Percentiles rank a stretch among this genome's conserved stretches.
phyloP scores from a whole-genome alignment of 2,797 vertebrate species.

The Schizopygopsis pylzovi region DNA sequence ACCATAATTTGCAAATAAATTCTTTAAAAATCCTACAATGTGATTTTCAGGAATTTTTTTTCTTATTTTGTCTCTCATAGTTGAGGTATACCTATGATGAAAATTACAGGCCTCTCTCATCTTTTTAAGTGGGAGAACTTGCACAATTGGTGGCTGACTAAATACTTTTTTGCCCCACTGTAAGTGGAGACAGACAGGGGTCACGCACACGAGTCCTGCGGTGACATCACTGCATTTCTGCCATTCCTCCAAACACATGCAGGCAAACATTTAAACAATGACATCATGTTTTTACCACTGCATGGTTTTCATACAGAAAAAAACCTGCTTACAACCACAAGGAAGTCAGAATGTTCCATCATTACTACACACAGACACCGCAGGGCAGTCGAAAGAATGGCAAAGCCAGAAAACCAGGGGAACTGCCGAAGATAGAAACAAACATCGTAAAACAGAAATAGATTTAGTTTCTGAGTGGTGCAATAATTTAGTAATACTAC shows the following conservation, averaged over 20 bases:
- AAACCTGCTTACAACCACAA: slow-evolving; percentile 3
- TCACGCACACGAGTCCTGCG: neutral
- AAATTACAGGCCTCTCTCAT: too few relatives aligned
- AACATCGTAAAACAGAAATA: neutral
- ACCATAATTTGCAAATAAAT: too few relatives aligned
- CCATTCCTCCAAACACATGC: slow-evolving; percentile 34
- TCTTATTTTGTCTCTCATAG: too few relatives aligned
- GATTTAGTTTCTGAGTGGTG: neutral
- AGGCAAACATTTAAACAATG: slow-evolving; percentile 46
- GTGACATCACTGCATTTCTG: slow-evolving; percentile 43
- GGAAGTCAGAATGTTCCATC: neutral
- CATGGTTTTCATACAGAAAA: neutral
- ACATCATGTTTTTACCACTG: slow-evolving; percentile 50
- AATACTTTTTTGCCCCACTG: too few relatives aligned
- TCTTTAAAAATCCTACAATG: too few relatives aligned
- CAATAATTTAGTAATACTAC: neutral
- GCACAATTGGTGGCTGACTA: too few relatives aligned
- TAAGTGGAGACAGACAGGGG: slow-evolving; percentile 45
- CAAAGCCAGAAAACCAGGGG: neutral
- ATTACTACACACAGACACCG: neutral
- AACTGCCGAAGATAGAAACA: neutral
- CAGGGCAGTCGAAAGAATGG: slow-evolving; percentile 3
- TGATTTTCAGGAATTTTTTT: too few relatives aligned
- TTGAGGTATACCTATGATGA: too few relatives aligned
- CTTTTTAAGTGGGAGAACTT: too few relatives aligned